Evolutionary conservation across 1,140 invertebrate species (phyloP).

Genomic region (Ectropis grisescens): DNA sequence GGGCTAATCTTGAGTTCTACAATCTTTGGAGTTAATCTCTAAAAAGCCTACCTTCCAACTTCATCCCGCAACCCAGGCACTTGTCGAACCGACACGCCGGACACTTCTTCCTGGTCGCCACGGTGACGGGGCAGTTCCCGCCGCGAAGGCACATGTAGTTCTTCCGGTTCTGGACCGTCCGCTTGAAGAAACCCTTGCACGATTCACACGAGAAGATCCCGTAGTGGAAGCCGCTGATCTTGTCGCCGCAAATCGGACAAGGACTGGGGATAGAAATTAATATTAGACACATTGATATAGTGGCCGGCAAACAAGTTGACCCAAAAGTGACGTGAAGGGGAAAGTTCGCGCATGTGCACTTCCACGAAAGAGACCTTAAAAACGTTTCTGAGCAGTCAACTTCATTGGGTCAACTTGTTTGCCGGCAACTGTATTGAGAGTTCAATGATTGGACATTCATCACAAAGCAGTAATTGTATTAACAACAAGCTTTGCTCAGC

Average conservation of each 20-base stretch:
- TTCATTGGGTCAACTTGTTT: too few relatives aligned
- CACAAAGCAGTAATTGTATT: too few relatives aligned
- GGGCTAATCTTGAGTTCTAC: too few relatives aligned
- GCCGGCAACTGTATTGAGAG: neutral
- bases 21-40: too few relatives aligned
- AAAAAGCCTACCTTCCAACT: constrained; percentile 94
- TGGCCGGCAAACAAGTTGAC: too few relatives aligned
- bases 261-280: constrained; percentile 78
- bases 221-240: constrained; percentile 96
- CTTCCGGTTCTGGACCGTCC: constrained; percentile 97
- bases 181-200: constrained; percentile 98
- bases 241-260: constrained; percentile 95
- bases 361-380: too few relatives aligned
- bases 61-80: constrained; percentile 97
- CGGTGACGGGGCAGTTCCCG: constrained; percentile 90
- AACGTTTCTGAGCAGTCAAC: too few relatives aligned
- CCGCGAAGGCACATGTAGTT: constrained; percentile 95
- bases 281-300: too few relatives aligned
- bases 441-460: too few relatives aligned
- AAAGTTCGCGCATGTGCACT: too few relatives aligned
- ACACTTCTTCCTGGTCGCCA: constrained; percentile 95
- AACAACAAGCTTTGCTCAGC: too few relatives aligned
- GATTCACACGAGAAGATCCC: constrained; percentile 98
- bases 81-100: constrained; percentile 97
- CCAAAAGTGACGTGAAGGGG: too few relatives aligned